Conservation (phyloP, 2,113 vertebrate genomes). For the Ceuthmochares aereus region DNA sequence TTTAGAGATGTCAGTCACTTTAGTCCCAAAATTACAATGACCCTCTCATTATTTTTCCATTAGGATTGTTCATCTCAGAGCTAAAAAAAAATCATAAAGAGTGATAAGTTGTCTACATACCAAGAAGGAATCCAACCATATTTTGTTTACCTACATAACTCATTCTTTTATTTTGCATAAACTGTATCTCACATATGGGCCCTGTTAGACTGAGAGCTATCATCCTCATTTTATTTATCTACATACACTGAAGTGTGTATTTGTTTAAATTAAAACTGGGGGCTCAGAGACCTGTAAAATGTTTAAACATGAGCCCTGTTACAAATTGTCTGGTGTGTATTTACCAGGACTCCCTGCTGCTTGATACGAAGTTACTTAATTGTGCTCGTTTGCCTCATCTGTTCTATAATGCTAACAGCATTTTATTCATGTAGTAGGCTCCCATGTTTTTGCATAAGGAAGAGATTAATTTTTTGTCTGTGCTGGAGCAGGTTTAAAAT, state of each 20-base stretch:
- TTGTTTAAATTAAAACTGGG: slow-evolving; percentile 51
- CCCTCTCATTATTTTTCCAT: background rate
- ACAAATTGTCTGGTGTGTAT: slow-evolving; percentile 57
- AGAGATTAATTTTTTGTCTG: background rate
- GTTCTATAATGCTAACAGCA: background rate
- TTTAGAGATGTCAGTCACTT: slow-evolving; percentile 10
- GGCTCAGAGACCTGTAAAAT: slow-evolving; percentile 2
- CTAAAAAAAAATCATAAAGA: background rate
- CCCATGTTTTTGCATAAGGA: background rate
- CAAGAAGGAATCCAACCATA: background rate
- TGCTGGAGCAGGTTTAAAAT: background rate
- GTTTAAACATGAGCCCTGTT: slow-evolving; percentile 14
- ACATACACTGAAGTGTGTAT: background rate
- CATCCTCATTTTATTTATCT: background rate
- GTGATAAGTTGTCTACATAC: background rate
- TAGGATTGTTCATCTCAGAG: background rate
- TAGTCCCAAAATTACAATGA: background rate
- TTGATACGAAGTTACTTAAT: slow-evolving; percentile 38
- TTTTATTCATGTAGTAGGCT: background rate
- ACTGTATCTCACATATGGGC: background rate
- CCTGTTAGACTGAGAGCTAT: background rate
- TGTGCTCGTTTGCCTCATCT: slow-evolving; percentile 61
- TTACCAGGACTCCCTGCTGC: slow-evolving; percentile 44
- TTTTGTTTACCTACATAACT: background rate
- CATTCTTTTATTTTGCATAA: background rate